Base-by-base conservation (phyloP, 2,888 invertebrate genomes). In the Agriotes lineatus region DNA sequence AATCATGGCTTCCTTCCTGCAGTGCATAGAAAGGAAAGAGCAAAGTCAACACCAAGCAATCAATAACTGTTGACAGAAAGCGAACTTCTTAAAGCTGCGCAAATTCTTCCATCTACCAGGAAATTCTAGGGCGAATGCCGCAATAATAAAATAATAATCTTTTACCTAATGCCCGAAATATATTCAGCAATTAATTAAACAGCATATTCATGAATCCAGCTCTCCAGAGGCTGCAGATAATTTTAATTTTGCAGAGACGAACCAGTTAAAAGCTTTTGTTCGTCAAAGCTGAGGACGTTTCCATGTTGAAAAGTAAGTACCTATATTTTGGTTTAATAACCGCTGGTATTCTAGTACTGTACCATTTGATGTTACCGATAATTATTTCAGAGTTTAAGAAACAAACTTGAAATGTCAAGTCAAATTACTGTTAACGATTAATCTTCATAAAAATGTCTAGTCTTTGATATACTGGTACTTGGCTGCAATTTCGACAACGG, bases 1-100 rank as follows among this genome's bases (percentile, higher is more conserved):
- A 68, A 70, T 70, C 70, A 67, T 67, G 62, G 62, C 67, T 70
- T 70, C 67, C 70, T 70, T 67, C 70, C 67, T 62, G 57, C 48
- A 69, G 52, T 63, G 56, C 57, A 70, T 45, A 59, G 58, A 66
- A 70, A 63, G 70, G 63, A 70, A 70, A 66, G 69, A 66, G 69
- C 60, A 66, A 69, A 70, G 70, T 70, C 70, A 70, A 70, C 70
- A 70, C 18, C 48, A 54, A 45, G 57, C 67, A 70, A 70, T 70
- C 70, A 70, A 70, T 70, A 70, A 67, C 62, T 67, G 63, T 67
- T 67, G 67, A 67, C 67, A 67, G 63, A 62, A 50, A 30, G 57
- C 33, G 60, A 64, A 69, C 45, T 69, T 69, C 54, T 59, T 63
- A 39, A 63, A 64, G 59, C 68, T 67, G 67, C 61, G 67, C 67